Base-by-base conservation (phyloP, 92 coral and sea anemone genomes). In the Pocillopora meandrina region DNA sequence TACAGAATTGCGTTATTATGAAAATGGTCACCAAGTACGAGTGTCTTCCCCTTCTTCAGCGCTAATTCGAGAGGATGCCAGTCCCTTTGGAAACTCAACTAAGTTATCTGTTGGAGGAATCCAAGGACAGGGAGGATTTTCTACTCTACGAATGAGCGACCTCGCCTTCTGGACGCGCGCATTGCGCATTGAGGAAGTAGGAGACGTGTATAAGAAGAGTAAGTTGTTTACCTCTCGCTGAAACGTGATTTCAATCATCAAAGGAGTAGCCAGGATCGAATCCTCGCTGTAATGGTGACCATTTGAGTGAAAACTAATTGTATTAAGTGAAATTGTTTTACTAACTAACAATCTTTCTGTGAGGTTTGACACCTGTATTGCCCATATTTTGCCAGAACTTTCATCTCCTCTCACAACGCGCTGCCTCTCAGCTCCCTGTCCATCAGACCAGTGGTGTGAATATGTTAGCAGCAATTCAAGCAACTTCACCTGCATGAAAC, bases 141-240 rank as follows among this genome's bases (percentile, higher is more conserved):
- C 82, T 49, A 77, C 72, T 2, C 19, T 77, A 71, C 10, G 82
- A 17, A 61, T 77, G 82, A 77, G 82, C 35, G 71, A 62, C 61
- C 82, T 77, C 17, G 71, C 71, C 82, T 62, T 77, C 21, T 77
- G 82, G 82, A 61, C 82, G 12, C 82, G 82, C 14, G 71, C n/a
- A 16, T 71, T 77, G 8, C 61, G 71, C 8, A 35, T 8, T 19
- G 36, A 62, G 36, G 71, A 61, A 49, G 82, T 77, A 1, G 23
- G n/a, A 23, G 58, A 35, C 55, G 20, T 7, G 36, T 77, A 77
- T 20, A 61, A 61, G 71, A 77, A 77, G 23, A 77, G 82, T 77
- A 62, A 77, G 82, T 36, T 19, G 11, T 18, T 65, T 65, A 5
- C 52, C 52, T 42, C 52, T 42, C 52, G 52, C 52, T 42, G 52